Conservation (phyloP, 2,888 invertebrate species). For the Tromatobia lineatoria region DNA sequence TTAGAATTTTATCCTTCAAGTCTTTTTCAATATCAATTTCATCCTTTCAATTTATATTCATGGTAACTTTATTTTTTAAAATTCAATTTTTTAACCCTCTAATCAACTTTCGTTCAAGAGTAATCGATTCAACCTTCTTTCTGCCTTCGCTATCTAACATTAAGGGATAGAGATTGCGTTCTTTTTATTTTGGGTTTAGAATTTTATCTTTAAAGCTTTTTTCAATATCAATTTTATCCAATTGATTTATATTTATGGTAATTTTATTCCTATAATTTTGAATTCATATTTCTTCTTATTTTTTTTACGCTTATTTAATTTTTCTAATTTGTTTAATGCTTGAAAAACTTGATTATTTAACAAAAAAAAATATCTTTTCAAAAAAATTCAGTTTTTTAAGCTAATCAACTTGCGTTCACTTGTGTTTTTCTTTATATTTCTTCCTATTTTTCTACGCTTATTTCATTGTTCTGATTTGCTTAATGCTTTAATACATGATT, state of each 20-base stretch:
- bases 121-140: constrained; percentile 53
- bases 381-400: too few species aligned
- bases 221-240: not conserved
- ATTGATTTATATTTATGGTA: too few species aligned
- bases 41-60: not conserved
- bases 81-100: too few species aligned
- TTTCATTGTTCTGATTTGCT: too few species aligned
- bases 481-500: too few species aligned
- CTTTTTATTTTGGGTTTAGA: not conserved
- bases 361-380: too few species aligned
- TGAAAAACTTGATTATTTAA: too few species aligned
- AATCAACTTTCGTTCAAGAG: constrained; percentile 55
- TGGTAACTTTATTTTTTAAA: not conserved
- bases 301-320: not conserved
- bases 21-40: not conserved
- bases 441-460: too few species aligned
- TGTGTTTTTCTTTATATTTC: too few species aligned
- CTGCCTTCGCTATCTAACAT: constrained; percentile 13
- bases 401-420: too few species aligned
- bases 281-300: not conserved
- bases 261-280: not conserved
- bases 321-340: too few species aligned
- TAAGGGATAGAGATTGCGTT: not conserved
- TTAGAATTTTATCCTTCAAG: not conserved
- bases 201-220: not conserved